Percentiles rank a stretch among this genome's conserved stretches.
These are phyloP conservation scores for Vespertilio murinus DNA, from an alignment of 2,797 vertebrate species.

Conservation along the genomic window DNA sequence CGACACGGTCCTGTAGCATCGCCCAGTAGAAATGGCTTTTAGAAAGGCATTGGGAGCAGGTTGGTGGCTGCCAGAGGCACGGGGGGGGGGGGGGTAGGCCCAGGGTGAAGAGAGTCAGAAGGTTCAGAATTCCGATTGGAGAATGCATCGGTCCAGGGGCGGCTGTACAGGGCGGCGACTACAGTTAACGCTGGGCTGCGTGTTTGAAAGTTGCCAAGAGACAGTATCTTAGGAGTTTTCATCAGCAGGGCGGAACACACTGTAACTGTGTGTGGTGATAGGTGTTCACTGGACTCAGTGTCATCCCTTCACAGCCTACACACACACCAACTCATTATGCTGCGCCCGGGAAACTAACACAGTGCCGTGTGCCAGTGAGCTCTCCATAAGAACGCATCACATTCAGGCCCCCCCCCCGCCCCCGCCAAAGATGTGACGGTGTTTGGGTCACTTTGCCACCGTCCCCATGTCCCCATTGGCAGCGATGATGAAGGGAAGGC, in stretches of 20 bases:
- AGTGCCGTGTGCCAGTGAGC: background rate
- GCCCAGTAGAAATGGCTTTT: background rate
- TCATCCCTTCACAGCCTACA: background rate
- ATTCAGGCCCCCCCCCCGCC: background rate
- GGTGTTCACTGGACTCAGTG: background rate
- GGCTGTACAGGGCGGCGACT: background rate
- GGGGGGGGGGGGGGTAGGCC: too few species aligned
- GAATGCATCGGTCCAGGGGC: background rate
- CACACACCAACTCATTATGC: background rate
- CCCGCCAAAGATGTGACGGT: background rate
- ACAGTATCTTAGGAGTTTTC: background rate
- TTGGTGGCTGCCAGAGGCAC: background rate
- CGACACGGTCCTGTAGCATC: background rate
- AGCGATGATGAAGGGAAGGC: background rate
- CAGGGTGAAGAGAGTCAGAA: background rate
- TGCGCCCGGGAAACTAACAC: background rate
- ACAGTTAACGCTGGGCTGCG: background rate
- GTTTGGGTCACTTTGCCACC: conserved; percentile 18
- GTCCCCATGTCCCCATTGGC: background rate
- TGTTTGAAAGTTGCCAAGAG: background rate
- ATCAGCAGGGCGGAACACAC: background rate
- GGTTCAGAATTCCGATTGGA: background rate
- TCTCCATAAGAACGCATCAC: background rate
- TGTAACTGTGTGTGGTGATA: background rate
- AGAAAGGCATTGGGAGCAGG: background rate